Evolutionary conservation across 2,888 invertebrate species (phyloP).

Genomic region (Slavum lentiscoides): DNA sequence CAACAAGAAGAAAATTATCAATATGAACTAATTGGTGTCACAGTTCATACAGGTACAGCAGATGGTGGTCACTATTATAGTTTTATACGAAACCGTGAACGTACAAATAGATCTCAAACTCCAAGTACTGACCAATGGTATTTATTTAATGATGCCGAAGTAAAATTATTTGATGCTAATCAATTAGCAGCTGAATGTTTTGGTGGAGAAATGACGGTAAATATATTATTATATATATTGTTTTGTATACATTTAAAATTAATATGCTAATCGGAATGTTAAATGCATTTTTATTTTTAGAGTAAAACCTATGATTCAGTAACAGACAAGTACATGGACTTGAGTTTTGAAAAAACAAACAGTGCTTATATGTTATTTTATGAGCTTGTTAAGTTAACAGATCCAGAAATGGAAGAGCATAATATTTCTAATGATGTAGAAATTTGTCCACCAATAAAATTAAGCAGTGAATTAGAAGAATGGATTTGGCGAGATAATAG

Average conservation of each 20-base stretch:
- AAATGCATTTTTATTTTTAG: constrained; percentile 61
- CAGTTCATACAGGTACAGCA: constrained; percentile 96
- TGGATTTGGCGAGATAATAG: constrained; percentile 98
- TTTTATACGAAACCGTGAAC: constrained; percentile 85
- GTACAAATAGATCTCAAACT: constrained; percentile 59
- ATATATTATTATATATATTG: constrained; percentile 56
- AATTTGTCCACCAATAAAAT: constrained; percentile 61
- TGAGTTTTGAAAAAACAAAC: constrained; percentile 96
- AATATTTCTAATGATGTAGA: constrained; percentile 59
- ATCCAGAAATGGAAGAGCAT: constrained; percentile 56
- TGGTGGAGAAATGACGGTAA: constrained; percentile 93
- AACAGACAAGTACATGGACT: constrained; percentile 95
- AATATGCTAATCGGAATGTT: not conserved
- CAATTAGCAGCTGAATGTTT: constrained; percentile 95
- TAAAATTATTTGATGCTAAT: constrained; percentile 91
- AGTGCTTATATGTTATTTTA: constrained; percentile 97
- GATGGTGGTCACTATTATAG: constrained; percentile 96
- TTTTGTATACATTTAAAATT: not conserved
- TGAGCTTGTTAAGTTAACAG: constrained; percentile 67
- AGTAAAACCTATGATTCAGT: constrained; percentile 96
- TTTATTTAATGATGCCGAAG: constrained; percentile 89
- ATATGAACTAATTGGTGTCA: constrained; percentile 87
- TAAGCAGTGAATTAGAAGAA: constrained; percentile 81
- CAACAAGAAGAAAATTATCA: constrained; percentile 62
- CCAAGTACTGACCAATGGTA: constrained; percentile 85